Evolutionary conservation across 2,888 invertebrate genomes (phyloP).

Genomic region (Ornithoptera alexandrae): DNA sequence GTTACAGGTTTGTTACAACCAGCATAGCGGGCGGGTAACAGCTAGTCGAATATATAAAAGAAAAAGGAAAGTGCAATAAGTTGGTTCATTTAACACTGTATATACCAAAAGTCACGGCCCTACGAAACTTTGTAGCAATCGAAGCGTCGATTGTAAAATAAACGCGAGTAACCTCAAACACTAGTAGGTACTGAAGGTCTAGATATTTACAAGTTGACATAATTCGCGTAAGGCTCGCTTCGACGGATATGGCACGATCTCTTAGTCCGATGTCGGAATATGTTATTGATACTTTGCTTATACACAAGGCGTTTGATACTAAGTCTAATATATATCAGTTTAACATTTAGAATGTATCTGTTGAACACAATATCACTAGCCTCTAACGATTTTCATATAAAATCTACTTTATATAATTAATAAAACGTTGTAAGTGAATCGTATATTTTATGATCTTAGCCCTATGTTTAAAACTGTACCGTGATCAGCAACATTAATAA

Average conservation of each 20-base stretch:
- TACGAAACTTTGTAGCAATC: conserved; percentile 26
- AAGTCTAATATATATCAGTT: background rate
- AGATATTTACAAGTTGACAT: conserved; percentile 38
- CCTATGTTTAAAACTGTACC: no score
- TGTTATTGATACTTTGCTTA: conserved; percentile 29
- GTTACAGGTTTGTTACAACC: no score
- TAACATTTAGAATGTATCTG: background rate
- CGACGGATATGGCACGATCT: conserved; percentile 35
- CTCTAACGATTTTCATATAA: no score
- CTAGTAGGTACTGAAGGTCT: conserved; percentile 34
- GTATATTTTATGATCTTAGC: no score
- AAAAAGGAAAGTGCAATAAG: conserved; percentile 12
- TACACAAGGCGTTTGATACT: conserved; percentile 10
- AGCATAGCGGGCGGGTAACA: no score
- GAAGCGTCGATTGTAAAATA: conserved; percentile 32
- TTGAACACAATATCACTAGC: background rate
- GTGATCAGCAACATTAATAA: no score
- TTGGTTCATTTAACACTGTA: conserved; percentile 2
- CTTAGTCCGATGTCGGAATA: conserved; percentile 29
- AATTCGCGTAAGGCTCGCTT: conserved; percentile 38
- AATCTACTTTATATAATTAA: no score
- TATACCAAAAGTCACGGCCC: conserved; percentile 32
- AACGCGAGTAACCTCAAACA: conserved; percentile 30
- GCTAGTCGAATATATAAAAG: conserved; percentile 3
- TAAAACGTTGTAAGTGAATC: no score